Evolutionary conservation across 2,888 invertebrate species (phyloP), one percentile per base, ranked within the genome.

Genomic region (Orchestes rusci): DNA sequence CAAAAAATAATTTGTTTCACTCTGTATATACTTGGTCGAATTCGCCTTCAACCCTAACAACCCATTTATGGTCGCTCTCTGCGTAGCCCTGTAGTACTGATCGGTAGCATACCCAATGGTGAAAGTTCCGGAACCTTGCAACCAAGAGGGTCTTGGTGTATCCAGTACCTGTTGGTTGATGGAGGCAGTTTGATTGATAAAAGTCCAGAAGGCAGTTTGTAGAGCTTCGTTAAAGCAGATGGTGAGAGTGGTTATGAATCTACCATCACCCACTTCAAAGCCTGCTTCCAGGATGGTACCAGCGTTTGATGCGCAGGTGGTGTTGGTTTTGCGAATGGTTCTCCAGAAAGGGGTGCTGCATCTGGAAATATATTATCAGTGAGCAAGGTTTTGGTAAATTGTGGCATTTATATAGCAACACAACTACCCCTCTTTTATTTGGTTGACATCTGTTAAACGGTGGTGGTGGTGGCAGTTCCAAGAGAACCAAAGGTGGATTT

Each of bases 151-250:
- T 23, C 77, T 63, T 20, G 63, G 67, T 4, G 75, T 73, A 1
- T 67, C 45, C 40, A 45, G 27, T 4, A 37, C 31, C 30, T 32
- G 27, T 37, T 41, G 44, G 29, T 30, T 41, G 7, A 45, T 49
- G 4, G 49, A 29, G 3, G 42, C 15, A 7, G 66, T 69, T 52
- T 75, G 69, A 33, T 70, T 68, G 42, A 71, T 70, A 62, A 71
- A 70, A 0, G 73, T 70, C 52, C 76, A 77, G 7, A 75, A 53
- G 2, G 76, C 73, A 54, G 71, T 71, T 41, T 73, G 60, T 1
- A 70, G 62, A 4, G 55, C 60, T 34, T 68, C 66, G 57, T 77
- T 70, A 53, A 75, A 76, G 59, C 79, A 79, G 1, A 75, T 68
- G 54, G 66, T 69, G 51, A 72, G 71, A 4, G 70, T 55, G 12